Base-by-base conservation (phyloP, 2,113 vertebrate genomes). In the Trichechus manatus region DNA sequence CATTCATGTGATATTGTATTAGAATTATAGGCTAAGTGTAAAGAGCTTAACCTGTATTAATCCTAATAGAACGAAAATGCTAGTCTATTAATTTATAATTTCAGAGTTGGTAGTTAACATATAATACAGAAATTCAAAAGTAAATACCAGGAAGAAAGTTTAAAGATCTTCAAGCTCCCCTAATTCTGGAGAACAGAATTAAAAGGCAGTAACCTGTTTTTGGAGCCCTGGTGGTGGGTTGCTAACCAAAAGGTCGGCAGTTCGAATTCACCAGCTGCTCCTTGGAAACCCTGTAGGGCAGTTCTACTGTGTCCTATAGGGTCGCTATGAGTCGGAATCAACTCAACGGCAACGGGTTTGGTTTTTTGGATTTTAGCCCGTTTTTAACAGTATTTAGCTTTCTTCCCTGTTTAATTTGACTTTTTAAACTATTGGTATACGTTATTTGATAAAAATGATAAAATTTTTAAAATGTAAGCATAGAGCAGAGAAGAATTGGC, bases 71-170 rank as follows among this genome's bases (percentile, higher is more conserved):
- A 81, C 79, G 22, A 75, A 0, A 56, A 50, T 27, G 11, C 27
- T 59, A 50, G 29, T 89, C 7, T 77, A 39, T 92, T 85, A 80
- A 56, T n/a, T 63, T 39, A 79, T 33, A 83, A 74, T 70, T 56
- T 86, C 15, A 78, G n/a, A 93, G 31, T 66, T 87, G 44, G 19
- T 74, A 78, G 23, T 91, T 96, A 75, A 15, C 13, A 17, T 94
- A 25, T 81, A n/a, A 63, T 85, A 94, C 93, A 77, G 68, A 93
- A 93, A 53, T 84, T 70, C 22, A 56, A 75, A 96, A 66, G 20
- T 59, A 96, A 75, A 66, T 53, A 22, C 20, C 23, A 87, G 0
- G 20, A 75, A 36, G 84, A 88, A 70, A 88, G 11, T 47, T 82
- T 17, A 94, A 64, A 82, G 19, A 70, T 0, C 15, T 87, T 56